A percentile compares a stretch with the other conserved stretches of the same genome.
Evolutionary conservation across 1,140 invertebrate species (phyloP).

Genomic region (Aphelinus atriplicis): DNA sequence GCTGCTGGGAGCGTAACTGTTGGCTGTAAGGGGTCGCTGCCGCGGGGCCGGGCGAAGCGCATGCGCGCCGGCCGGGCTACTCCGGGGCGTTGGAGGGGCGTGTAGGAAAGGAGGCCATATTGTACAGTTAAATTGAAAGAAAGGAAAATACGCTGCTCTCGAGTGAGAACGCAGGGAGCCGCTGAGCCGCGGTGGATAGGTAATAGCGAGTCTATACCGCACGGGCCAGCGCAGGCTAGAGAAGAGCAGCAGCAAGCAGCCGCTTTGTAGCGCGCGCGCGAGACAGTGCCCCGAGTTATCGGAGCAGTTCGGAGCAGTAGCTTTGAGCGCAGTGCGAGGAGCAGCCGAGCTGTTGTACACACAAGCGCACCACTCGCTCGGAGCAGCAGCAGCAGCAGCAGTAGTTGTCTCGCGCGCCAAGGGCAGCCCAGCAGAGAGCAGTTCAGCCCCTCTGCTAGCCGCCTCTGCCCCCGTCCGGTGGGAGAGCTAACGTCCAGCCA

Average conservation of each 20-base stretch:
- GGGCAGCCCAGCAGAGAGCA: background rate
- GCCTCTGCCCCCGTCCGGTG: too few species aligned
- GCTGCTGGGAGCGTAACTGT: too few species aligned
- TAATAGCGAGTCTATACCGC: background rate
- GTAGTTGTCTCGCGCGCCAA: background rate
- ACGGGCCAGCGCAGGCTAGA: background rate
- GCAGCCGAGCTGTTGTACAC: slow-evolving; percentile 41
- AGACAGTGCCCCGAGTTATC: background rate
- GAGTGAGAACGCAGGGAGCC: slow-evolving; percentile 32
- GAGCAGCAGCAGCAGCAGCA: too few species aligned
- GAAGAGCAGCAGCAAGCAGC: background rate
- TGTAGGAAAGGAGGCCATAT: slow-evolving; percentile 66
- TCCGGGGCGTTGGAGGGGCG: slow-evolving; percentile 22
- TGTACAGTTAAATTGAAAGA: slow-evolving; percentile 68
- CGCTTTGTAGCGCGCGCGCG: background rate
- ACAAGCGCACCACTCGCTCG: slow-evolving; percentile 1
- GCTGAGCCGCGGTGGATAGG: too few species aligned
- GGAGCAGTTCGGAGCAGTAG: background rate
- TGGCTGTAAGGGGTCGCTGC: background rate
- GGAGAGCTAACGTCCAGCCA: slow-evolving; percentile 52
- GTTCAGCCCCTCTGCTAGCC: too few species aligned
- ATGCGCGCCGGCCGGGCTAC: slow-evolving; percentile 9
- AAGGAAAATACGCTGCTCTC: slow-evolving; percentile 56
- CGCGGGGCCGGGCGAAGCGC: background rate
- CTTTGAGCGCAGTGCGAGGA: slow-evolving; percentile 10